Base-by-base conservation (phyloP, 2,113 vertebrate genomes). In the Orthonyx spaldingii region DNA sequence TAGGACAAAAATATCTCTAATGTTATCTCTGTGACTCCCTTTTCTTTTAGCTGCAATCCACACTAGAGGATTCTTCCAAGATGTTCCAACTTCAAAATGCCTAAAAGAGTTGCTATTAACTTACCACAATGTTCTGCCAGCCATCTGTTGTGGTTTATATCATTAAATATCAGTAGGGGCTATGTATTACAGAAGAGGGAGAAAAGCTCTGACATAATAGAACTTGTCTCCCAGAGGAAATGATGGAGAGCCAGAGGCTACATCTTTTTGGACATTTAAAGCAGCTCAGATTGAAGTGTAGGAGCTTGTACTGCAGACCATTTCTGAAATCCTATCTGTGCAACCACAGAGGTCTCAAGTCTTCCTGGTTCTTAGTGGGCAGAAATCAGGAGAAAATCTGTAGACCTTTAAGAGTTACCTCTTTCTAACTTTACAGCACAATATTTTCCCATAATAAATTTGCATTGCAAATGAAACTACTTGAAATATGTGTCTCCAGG, bases 91-190 rank as follows among this genome's bases (percentile, higher is more conserved):
- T 93, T 86, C 83, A 86, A 85, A 88, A 59, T 74, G 71, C 85
- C 52, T 55, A 33, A 14, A 68, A 87, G 82, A 75, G 72, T 77
- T 92, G 79, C 88, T 94, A 16, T 90, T 92, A 90, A 76, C 75
- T 94, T 72, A 90, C 71, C 79, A 90, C 39, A 84, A 16, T 60
- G 76, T 76, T 92, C 94, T 84, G 90, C 90, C 76, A 95, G 60
- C 92, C 93, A 93, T 97, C 88, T 95, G 92, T 70, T 92, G 85
- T 90, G 88, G 88, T 89, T 97, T 95, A 56, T 92, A 70, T 76
- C 84, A 85, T 96, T 82, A 91, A 89, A 76, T 87, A 91, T 91
- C 76, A 44, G 82, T 88, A 90, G 71, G 63, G 50, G 19, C 90
- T 91, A 11, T 70, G 72, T 92, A 27, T 81, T 84, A 92, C 76